A percentile compares a stretch with the other conserved stretches of the same genome.
These are phyloP conservation scores for Drosophila neoperkinsi DNA, from an alignment of 2,888 invertebrate species.

Conservation along the genomic window DNA sequence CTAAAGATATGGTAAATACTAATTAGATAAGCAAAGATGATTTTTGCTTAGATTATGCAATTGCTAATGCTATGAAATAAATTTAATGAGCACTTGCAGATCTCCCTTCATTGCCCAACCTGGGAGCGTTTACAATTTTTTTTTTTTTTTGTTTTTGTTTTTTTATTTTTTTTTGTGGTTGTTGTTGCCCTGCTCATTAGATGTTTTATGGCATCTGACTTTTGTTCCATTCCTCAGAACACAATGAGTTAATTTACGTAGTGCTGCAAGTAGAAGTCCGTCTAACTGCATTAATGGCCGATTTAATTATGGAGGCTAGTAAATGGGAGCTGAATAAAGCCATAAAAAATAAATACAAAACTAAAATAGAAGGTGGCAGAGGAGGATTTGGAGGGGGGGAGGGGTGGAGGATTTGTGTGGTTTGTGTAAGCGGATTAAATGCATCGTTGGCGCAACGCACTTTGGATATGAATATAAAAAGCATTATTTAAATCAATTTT, in stretches of 20 bases:
- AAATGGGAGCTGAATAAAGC: constrained; percentile 34
- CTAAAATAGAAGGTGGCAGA: constrained; percentile 1
- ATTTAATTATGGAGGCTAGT: constrained; percentile 59
- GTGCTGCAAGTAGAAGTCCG: constrained; percentile 11
- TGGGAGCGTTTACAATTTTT: neutral
- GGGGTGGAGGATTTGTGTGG: neutral
- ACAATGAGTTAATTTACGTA: constrained; percentile 16
- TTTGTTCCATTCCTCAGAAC: constrained; percentile 17
- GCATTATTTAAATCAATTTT: constrained; percentile 75
- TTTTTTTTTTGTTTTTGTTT: neutral
- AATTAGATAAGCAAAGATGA: neutral
- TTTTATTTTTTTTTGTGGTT: neutral
- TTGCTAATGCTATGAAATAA: neutral
- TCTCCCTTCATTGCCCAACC: neutral
- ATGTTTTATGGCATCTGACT: constrained; percentile 30
- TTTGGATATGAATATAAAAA: constrained; percentile 33
- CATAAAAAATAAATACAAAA: constrained; percentile 46
- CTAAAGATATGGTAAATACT: neutral
- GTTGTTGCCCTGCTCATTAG: constrained; percentile 22
- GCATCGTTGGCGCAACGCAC: constrained; percentile 47
- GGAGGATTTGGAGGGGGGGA: neutral
- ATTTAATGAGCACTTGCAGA: constrained; percentile 1
- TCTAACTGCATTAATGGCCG: constrained; percentile 44
- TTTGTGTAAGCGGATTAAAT: constrained; percentile 4
- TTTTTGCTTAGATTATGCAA: neutral